phyloP scores from a whole-genome alignment of 2,797 vertebrate genomes.

The Merluccius polli region DNA sequence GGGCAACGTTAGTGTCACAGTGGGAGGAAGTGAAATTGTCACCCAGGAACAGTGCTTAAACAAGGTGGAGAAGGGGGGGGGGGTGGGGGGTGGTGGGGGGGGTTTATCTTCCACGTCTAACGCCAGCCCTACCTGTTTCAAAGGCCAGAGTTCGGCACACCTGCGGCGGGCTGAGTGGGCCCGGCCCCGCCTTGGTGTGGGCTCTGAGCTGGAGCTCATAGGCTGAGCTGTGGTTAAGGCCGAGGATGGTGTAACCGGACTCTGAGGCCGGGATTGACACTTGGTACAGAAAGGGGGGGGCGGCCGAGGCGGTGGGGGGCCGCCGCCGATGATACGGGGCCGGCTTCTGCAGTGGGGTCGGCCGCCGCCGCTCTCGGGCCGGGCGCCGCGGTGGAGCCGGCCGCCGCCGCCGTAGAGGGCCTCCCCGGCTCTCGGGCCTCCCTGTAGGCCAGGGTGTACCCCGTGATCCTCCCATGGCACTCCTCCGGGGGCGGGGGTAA shows the following conservation, averaged over 20 bases:
- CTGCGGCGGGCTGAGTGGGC: constrained; percentile 87
- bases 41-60: constrained; percentile 22
- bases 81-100: not conserved
- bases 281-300: constrained; percentile 60
- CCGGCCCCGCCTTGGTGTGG: constrained; percentile 87
- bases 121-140: constrained; percentile 88
- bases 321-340: not conserved
- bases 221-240: constrained; percentile 87
- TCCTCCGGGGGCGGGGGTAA: constrained; percentile 78
- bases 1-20: constrained; percentile 47
- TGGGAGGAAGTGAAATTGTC: constrained; percentile 42
- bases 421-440: constrained; percentile 60
- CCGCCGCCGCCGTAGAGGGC: constrained; percentile 28
- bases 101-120: constrained; percentile 34
- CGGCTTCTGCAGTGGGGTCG: no score
- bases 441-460: constrained; percentile 84
- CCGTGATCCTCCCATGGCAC: constrained; percentile 75
- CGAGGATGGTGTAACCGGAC: constrained; percentile 80
- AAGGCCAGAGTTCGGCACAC: constrained; percentile 86
- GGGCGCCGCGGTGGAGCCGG: no score
- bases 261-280: constrained; percentile 78
- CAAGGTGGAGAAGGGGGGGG: not conserved
- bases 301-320: constrained; percentile 28
- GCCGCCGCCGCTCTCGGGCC: not conserved
- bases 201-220: constrained; percentile 90